Evolutionary conservation across 1,140 invertebrate genomes (phyloP), one percentile per base, ranked within the genome.

Genomic region (Drosophila malerkotliana): DNA sequence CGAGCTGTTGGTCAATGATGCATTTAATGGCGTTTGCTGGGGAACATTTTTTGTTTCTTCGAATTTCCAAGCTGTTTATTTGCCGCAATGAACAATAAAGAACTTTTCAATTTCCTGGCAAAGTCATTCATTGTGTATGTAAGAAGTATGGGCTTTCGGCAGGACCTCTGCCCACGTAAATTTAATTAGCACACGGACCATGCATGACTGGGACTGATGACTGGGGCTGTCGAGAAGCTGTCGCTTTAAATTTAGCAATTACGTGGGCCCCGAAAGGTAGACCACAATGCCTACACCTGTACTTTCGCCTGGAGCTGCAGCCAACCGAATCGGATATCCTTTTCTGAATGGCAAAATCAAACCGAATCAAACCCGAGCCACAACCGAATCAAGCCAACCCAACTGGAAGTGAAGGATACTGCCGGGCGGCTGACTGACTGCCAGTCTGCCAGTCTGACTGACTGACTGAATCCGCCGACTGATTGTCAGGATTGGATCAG

Each of bases 331-430:
- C 73, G 81, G 74, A 85, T 87, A 77, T 85, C 81, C 82, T 77
- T 44, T 74, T 77, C 67, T 51, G 72, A 66, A 58, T 61, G 49
- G 52, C 75, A 74, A 68, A 81, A 73, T 71, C 45, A 75, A 79
- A 57, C 53, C 61, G 44, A 77, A 68, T 48, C 58, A 44, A 18
- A 54, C 54, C n/a, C 15, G 15, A 60, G 30, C 32, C 32, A 15
- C 32, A 10, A 55, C 53, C 48, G 61, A 67, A 76, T 85, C 81
- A 59, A 62, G 55, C 12, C 64, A 75, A 75, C 78, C 73, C 82
- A 82, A 67, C 59, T 87, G 81, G 81, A 85, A 85, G 73, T 74
- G 63, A 81, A 81, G 81, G 81, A 84, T 81, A 84, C 81, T 77
- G 62, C 55, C 66, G 30, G 56, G 39, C 57, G 32, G 48, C 54